Percentiles rank a stretch among this genome's conserved stretches.
These are phyloP conservation scores for Macrobrachium rosenbergii DNA, from an alignment of 1,140 invertebrate genomes.

Conservation along the genomic window DNA sequence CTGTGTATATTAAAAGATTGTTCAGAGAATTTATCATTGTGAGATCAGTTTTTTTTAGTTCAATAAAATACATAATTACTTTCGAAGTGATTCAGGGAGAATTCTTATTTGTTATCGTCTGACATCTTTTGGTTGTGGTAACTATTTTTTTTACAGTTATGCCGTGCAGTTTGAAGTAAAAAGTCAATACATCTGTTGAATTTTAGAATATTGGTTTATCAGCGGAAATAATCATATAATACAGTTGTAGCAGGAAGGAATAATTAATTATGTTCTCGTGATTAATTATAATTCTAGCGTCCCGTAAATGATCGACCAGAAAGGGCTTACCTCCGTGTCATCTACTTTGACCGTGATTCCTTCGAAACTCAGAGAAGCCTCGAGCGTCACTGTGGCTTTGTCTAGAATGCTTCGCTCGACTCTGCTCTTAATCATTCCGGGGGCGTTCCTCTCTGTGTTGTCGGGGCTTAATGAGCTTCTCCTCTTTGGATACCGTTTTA, in stretches of 20 bases:
- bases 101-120: no score
- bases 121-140: no score
- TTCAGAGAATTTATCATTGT: background rate
- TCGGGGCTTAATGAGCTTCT: no score
- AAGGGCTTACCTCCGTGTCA: background rate
- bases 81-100: background rate
- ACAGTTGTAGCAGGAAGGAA: background rate
- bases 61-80: background rate
- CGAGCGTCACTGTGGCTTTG: background rate
- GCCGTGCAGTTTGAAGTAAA: no score
- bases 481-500: no score
- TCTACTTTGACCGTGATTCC: slow-evolving; percentile 24
- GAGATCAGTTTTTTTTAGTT: background rate
- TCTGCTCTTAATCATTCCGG: background rate
- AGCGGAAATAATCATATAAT: background rate
- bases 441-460: no score
- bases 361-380: background rate
- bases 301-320: background rate
- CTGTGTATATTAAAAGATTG: background rate
- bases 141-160: no score
- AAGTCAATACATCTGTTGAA: no score
- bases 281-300: no score
- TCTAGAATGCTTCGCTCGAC: background rate
- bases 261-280: no score
- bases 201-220: no score